Evolutionary conservation across 2,797 vertebrate genomes (phyloP), one percentile per base, ranked within the genome.

Genomic region (Clarias platycephalus): DNA sequence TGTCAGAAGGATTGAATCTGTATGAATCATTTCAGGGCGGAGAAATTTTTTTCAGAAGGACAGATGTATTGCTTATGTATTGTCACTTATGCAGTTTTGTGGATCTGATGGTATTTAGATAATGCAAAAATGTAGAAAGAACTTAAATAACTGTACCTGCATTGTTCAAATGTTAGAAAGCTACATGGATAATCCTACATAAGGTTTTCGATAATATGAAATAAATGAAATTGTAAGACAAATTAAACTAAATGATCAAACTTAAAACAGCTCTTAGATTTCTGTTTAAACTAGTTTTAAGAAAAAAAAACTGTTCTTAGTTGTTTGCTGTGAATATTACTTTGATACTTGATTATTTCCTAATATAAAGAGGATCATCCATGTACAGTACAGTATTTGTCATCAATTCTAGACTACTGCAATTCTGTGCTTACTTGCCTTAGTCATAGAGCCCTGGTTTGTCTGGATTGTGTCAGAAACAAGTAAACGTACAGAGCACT

Each of bases 381-480:
- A 77, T 77, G 57, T 15, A 49, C 10, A 49, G 12, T 49, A 24
- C 10, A 49, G 12, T 49, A 24, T 37, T 77, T 60, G 20, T 77
- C 22, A 34, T 60, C 55, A 37, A 1, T 2, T 77, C 10, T 37
- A 77, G 75, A 37, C 26, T 34, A 76, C 26, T 28, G 49, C 49
- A 75, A 72, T 28, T 55, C 72, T 55, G 53, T 55, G 8, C 57
- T 76, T 58, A 57, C 26, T 76, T 58, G 74, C 28, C 26, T 57
- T 34, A 34, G 53, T 58, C 18, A 76, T 34, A 20, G 28, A 76
- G 53, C 18, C 0, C 53, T 76, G 53, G 53, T 18, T 76, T 76
- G 53, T 57, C 72, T 75, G 44, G 44, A 74, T n/a, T 44, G 15
- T 55, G 71, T 75, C 72, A 75, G 72, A 26, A 75, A 57, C 10